phyloP scores from a whole-genome alignment of 2,797 vertebrate species.

The Tragelaphus oryx region DNA sequence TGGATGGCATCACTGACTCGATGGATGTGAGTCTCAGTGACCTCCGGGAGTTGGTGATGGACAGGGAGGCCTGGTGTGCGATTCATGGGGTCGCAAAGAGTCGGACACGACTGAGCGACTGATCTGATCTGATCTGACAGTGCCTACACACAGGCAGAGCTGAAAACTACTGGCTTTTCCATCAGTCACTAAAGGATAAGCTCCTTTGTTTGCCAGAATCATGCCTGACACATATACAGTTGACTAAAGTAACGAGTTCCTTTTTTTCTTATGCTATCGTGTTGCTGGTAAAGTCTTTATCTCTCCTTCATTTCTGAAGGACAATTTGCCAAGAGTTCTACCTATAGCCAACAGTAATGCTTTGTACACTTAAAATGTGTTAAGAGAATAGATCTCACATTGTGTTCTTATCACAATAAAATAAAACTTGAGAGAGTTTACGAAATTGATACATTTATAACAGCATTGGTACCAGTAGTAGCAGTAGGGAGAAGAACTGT shows the following conservation, averaged over 20 bases:
- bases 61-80: too few species aligned
- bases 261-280: neutral
- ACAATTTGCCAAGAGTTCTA: neutral
- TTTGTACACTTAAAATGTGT: neutral
- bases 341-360: neutral
- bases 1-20: too few species aligned
- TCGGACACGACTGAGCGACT: too few species aligned
- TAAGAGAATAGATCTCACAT: neutral
- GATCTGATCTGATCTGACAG: too few species aligned
- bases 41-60: too few species aligned
- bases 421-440: neutral
- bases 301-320: neutral
- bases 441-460: neutral
- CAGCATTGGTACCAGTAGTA: neutral
- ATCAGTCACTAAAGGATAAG: neutral
- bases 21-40: too few species aligned
- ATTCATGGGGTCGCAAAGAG: too few species aligned
- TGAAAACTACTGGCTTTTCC: neutral
- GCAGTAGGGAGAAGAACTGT: neutral
- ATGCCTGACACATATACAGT: neutral
- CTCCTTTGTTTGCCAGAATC: neutral
- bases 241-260: neutral
- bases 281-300: neutral
- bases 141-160: neutral
- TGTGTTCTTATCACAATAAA: neutral